Evolutionary conservation across 2,797 vertebrate species (phyloP).

Genomic region (Coendou prehensilis): DNA sequence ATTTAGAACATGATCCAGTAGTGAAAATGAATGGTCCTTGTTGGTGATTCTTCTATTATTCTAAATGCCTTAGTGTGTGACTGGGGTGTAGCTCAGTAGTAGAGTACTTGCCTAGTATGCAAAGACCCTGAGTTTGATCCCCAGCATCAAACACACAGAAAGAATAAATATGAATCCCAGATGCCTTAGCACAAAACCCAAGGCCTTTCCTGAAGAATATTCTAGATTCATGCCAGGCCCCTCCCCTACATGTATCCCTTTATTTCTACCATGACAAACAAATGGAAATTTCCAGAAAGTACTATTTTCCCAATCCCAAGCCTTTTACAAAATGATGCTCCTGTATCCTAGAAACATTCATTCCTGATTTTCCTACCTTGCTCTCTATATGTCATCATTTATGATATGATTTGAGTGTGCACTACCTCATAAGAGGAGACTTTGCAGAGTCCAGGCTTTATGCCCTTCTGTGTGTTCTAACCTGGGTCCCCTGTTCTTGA

Average conservation of each 20-base stretch:
- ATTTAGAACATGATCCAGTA: not conserved
- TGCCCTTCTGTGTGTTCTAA: not conserved
- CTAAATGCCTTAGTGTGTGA: not conserved
- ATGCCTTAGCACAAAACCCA: not conserved
- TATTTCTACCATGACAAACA: not conserved
- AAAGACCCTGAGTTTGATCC: not conserved
- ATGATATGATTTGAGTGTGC: not conserved
- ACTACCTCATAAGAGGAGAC: not conserved
- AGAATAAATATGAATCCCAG: not conserved
- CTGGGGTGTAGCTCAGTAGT: not conserved
- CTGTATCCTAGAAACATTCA: not conserved
- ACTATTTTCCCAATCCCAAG: not conserved
- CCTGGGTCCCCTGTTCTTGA: no score
- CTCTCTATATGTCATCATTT: not conserved
- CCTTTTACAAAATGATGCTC: not conserved
- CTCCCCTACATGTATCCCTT: not conserved
- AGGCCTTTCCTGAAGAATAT: not conserved
- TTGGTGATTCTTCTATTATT: not conserved
- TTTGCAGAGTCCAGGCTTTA: not conserved
- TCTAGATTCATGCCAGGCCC: not conserved
- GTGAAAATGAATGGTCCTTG: not conserved
- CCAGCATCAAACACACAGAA: not conserved
- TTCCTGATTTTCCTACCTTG: not conserved
- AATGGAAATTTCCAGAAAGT: not conserved
- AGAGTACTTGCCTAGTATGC: not conserved